A percentile compares a stretch with the other conserved stretches of the same genome.
Evolutionary conservation across 2,797 vertebrate genomes (phyloP).

Genomic region (Tenualosa ilisha): DNA sequence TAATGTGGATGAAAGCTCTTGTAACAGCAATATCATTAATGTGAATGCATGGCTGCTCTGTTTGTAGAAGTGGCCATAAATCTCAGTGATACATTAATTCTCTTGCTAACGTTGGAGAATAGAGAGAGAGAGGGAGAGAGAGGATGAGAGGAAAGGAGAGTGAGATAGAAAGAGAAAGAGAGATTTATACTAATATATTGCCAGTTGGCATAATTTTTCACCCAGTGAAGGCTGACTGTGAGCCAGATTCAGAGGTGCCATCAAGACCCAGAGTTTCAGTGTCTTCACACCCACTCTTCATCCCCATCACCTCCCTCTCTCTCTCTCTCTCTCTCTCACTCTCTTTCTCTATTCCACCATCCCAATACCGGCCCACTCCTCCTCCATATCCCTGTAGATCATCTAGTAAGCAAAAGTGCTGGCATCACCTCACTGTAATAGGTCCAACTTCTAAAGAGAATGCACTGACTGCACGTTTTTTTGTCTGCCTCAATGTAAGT

Average conservation of each 20-base stretch:
- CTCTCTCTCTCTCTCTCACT: neutral
- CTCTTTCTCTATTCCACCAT: neutral
- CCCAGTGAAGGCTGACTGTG: neutral
- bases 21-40: slow-evolving; percentile 15
- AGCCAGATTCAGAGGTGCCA: neutral
- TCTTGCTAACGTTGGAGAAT: neutral
- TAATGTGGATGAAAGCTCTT: neutral
- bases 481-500: neutral
- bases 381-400: neutral
- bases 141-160: neutral
- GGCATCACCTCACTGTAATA: neutral
- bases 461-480: neutral
- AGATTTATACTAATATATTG: slow-evolving; percentile 1
- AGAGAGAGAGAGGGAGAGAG: neutral
- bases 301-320: neutral
- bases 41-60: slow-evolving; percentile 27
- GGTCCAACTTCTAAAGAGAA: neutral
- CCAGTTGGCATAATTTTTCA: neutral
- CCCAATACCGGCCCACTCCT: neutral
- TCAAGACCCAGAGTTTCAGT: neutral
- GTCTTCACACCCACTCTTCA: neutral
- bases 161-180: neutral
- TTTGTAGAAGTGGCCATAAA: slow-evolving; percentile 15
- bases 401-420: neutral
- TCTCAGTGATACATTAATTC: slow-evolving; percentile 28